Conservation (phyloP, 2,113 vertebrate genomes). For the Podarcis muralis region DNA sequence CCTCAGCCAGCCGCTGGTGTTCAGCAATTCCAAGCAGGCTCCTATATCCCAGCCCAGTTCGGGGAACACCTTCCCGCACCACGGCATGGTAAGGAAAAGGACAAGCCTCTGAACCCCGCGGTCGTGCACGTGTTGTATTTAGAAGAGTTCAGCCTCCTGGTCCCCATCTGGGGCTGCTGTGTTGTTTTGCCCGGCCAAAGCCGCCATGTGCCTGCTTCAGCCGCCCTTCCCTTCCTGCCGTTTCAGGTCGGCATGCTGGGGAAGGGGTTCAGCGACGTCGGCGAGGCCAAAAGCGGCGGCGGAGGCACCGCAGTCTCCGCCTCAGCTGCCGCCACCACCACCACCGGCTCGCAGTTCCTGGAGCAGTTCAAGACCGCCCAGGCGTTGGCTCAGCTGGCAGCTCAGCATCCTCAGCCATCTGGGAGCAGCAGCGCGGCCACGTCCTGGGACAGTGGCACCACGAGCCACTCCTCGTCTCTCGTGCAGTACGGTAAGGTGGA, state of each 20-base stretch:
- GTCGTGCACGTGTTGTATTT: not conserved
- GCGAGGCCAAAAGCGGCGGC: constrained; percentile 83
- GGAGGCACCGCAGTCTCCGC: too few species aligned
- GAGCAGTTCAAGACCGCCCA: constrained; percentile 98
- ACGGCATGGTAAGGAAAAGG: constrained; percentile 89
- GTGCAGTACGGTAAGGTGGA: constrained; percentile 89
- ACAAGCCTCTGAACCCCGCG: not conserved
- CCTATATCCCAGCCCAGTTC: constrained; percentile 84
- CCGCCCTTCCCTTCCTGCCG: not conserved
- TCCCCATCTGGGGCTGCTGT: too few species aligned
- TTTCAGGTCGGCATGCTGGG: constrained; percentile 93
- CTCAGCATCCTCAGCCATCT: constrained; percentile 87
- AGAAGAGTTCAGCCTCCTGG: not conserved
- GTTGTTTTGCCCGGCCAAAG: not conserved
- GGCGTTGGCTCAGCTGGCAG: constrained; percentile 93
- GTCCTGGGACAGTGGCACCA: constrained; percentile 86
- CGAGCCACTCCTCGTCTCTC: constrained; percentile 81
- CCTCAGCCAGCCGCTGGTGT: constrained; percentile 92
- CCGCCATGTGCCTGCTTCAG: fast-evolving
- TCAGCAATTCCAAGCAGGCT: constrained; percentile 97
- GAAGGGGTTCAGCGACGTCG: constrained; percentile 92
- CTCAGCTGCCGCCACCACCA: constrained; percentile 82
- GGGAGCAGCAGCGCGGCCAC: constrained; percentile 73
- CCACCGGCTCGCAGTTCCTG: constrained; percentile 95
- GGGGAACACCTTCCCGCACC: constrained; percentile 86